Percentiles rank a stretch among this genome's conserved stretches.
These are phyloP conservation scores for Pangasius mekongensis DNA, from an alignment of 2,797 vertebrate species.

Conservation along the genomic window DNA sequence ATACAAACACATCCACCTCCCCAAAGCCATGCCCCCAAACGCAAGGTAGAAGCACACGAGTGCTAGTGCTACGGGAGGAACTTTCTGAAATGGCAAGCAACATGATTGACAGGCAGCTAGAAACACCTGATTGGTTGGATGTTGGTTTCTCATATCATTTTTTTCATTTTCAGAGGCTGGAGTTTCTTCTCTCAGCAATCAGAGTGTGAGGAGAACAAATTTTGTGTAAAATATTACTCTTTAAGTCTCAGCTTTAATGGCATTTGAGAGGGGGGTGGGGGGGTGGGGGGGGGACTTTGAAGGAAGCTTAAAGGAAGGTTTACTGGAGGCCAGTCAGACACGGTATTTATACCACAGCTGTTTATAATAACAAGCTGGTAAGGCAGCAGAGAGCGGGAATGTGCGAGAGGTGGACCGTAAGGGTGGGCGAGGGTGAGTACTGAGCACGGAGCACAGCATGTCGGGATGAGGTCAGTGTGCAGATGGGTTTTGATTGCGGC, in stretches of 20 bases:
- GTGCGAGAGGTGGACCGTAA: neutral
- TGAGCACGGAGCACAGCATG: neutral
- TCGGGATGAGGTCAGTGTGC: conserved; percentile 33
- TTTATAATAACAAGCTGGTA: neutral
- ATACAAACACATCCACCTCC: neutral
- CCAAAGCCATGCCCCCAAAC: neutral
- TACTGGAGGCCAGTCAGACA: neutral
- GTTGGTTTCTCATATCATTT: neutral
- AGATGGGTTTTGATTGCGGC: conserved; percentile 31
- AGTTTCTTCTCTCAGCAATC: neutral
- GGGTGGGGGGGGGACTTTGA: neutral
- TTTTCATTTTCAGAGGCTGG: neutral
- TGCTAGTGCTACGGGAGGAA: neutral
- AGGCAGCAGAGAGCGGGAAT: neutral
- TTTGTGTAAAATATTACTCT: neutral
- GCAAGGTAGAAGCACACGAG: neutral
- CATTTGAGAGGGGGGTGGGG: neutral
- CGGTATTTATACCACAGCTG: neutral
- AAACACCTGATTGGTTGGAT: neutral
- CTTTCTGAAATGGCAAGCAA: neutral
- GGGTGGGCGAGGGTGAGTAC: conserved; percentile 31
- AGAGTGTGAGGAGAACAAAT: neutral
- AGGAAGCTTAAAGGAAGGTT: neutral
- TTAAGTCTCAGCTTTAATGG: neutral
- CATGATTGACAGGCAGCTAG: neutral